Percentiles rank a stretch among this genome's conserved stretches.
phyloP scores from a whole-genome alignment of 2,888 invertebrate species.

The Ectobius pallidus region DNA sequence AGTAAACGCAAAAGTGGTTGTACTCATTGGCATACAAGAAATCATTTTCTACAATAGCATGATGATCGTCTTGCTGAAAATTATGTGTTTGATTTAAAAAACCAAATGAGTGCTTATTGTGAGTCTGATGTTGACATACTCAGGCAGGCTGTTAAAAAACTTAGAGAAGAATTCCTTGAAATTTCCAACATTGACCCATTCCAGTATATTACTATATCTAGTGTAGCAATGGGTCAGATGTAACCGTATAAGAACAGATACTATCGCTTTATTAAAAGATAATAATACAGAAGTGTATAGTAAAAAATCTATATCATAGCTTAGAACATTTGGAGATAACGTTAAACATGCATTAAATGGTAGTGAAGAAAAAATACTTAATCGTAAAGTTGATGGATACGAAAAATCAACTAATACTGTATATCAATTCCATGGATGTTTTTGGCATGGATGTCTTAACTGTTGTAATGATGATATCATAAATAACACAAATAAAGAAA shows the following conservation, averaged over 20 bases:
- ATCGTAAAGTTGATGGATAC: too few relatives aligned
- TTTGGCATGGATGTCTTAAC: neutral
- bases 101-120: neutral
- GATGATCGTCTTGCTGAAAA: too few relatives aligned
- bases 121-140: too few relatives aligned
- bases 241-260: neutral
- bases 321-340: slow-evolving; percentile 2
- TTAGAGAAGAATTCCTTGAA: neutral
- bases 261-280: neutral
- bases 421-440: too few relatives aligned
- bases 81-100: neutral
- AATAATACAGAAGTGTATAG: neutral
- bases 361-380: slow-evolving; percentile 3
- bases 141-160: too few relatives aligned
- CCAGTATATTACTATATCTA: too few relatives aligned
- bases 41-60: too few relatives aligned
- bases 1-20: too few relatives aligned
- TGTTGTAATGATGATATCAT: neutral
- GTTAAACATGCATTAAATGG: slow-evolving; percentile 5
- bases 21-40: too few relatives aligned
- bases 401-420: neutral
- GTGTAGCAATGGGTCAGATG: too few relatives aligned
- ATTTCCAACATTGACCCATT: neutral
- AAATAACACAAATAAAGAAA: neutral
- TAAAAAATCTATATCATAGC: slow-evolving; percentile 8